phyloP scores from a whole-genome alignment of 2,797 vertebrate species.

The Sus cebifrons region DNA sequence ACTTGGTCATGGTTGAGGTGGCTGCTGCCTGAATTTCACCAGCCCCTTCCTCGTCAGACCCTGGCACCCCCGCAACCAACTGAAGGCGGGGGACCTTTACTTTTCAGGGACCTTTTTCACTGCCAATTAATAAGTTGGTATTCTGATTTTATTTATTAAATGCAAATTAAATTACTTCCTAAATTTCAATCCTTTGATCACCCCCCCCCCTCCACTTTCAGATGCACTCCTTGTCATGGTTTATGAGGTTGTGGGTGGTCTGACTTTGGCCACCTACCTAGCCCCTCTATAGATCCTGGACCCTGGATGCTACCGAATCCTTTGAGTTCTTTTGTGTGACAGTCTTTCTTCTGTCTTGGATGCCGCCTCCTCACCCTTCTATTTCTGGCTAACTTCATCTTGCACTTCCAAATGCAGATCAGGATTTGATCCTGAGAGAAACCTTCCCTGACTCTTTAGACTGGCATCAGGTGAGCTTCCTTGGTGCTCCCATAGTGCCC shows the following conservation, averaged over 20 bases:
- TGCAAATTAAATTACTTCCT: slow-evolving; percentile 24
- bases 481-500: background rate
- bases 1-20: background rate
- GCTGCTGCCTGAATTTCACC: background rate
- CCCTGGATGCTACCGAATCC: background rate
- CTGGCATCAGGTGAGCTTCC: background rate
- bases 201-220: background rate
- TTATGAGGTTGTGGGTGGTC: background rate
- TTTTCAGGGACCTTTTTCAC: background rate
- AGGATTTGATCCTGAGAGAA: slow-evolving; percentile 23
- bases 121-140: background rate
- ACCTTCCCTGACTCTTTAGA: background rate
- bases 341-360: background rate
- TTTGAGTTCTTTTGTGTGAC: background rate
- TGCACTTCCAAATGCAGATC: background rate
- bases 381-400: background rate
- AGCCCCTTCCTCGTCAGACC: background rate
- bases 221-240: background rate
- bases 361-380: background rate
- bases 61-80: background rate
- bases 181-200: slow-evolving; percentile 23
- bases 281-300: background rate
- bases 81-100: background rate
- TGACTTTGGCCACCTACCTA: background rate
- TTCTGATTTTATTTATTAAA: slow-evolving; percentile 43